Evolutionary conservation across 2,113 vertebrate species (phyloP).

Genomic region (Sylvia atricapilla): DNA sequence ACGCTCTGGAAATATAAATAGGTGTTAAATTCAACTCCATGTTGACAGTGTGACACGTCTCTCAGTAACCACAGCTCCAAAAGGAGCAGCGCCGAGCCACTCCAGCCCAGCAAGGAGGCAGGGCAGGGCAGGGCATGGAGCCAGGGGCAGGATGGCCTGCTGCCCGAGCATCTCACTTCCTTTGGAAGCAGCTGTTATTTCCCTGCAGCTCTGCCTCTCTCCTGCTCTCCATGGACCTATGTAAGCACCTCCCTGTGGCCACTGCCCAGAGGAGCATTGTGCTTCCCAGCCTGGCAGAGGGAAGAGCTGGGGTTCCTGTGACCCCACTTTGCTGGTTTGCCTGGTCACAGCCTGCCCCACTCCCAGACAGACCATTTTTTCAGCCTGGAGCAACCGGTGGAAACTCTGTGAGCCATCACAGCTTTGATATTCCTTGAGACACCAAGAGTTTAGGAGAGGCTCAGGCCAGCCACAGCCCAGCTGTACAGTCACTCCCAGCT

Average conservation of each 20-base stretch:
- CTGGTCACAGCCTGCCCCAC: neutral
- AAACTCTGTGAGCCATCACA: neutral
- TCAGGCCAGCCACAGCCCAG: neutral
- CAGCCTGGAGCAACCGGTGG: neutral
- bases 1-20: constrained; percentile 31
- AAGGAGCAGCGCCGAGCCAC: constrained; percentile 6
- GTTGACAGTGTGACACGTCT: constrained; percentile 50
- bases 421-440: neutral
- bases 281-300: constrained; percentile 14
- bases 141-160: constrained; percentile 14
- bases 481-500: neutral
- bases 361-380: neutral
- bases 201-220: constrained; percentile 37
- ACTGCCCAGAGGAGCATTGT: neutral
- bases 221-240: neutral
- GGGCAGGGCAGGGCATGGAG: neutral
- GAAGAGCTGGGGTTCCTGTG: neutral
- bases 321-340: neutral
- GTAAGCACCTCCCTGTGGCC: constrained; percentile 3
- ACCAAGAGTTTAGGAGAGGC: neutral
- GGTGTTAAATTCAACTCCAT: constrained; percentile 35
- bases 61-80: constrained; percentile 46
- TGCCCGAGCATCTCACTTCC: constrained; percentile 41
- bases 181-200: constrained; percentile 21
- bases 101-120: neutral